A percentile compares a stretch with the other conserved stretches of the same genome.
Evolutionary conservation across 2,113 vertebrate genomes (phyloP).

Genomic region (Dolichallabes microphthalmus): DNA sequence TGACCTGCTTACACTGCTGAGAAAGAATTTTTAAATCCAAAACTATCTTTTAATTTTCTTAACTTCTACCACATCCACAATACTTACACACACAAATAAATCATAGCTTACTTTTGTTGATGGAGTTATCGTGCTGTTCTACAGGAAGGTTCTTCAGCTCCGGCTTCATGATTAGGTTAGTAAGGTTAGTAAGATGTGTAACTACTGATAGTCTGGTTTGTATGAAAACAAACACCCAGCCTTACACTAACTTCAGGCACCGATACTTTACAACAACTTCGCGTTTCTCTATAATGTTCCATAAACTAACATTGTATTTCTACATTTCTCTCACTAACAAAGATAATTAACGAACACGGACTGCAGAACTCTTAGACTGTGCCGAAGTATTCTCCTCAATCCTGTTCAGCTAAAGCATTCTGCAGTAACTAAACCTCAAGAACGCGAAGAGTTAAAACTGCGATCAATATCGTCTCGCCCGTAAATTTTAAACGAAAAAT

Average conservation of each 20-base stretch:
- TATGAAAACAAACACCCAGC: background rate
- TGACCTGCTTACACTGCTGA: background rate
- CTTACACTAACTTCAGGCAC: background rate
- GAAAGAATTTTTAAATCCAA: background rate
- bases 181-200: too few species aligned
- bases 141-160: background rate
- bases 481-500: background rate
- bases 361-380: background rate
- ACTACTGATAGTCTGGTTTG: background rate
- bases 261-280: background rate
- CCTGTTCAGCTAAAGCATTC: background rate
- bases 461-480: background rate
- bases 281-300: background rate
- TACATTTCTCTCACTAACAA: background rate
- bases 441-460: background rate
- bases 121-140: background rate
- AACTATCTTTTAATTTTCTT: background rate
- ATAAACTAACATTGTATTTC: background rate
- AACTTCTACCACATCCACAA: background rate
- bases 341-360: background rate
- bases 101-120: background rate
- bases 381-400: background rate
- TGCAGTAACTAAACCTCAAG: background rate
- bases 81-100: background rate
- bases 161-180: background rate